Evolutionary conservation across 1,140 invertebrate species (phyloP), one percentile per base, ranked within the genome.

Genomic region (Andricus grossulariae): DNA sequence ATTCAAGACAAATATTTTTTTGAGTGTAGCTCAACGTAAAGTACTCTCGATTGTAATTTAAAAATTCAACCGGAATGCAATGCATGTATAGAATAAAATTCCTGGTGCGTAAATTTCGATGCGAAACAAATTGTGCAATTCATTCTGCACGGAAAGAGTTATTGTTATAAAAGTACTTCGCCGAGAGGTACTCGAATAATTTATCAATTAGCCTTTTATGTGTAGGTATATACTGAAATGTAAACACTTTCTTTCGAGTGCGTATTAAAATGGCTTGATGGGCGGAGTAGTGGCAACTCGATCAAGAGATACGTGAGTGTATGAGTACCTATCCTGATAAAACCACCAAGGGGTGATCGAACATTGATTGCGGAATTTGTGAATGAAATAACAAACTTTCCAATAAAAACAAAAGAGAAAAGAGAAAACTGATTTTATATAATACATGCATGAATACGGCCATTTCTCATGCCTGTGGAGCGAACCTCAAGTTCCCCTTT

Each of bases 201-300:
- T 66, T 39, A 66, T 66, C 60, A 32, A 66, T 66, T 66, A 39
- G 15, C 16, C 60, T 39, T 66, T 39, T 66, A 66, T 66, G n/a
- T 16, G 60, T 16, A 66, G 25, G 39, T 11, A 66, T 16, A 15
- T 32, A 66, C 57, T 66, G 57, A 39, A 66, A 66, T 32, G 19
- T 66, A 66, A 39, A 66, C 57, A 66, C 60, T 66, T 66, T 32
- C 32, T 66, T 66, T 66, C 60, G 15, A 66, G 60, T 45, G 60
- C 25, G 60, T 66, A 66, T 39, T 66, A 66, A 66, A 66, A 66
- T 66, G 13, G 60, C 60, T 55, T 55, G 18, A 55, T 55, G 18
- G 21, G 18, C 54, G 54, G 8, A n/a, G 54, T 54, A n/a, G 54
- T 55, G 54, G 60, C 16, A 66, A 66, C 21, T 66, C 3, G 8